Base-by-base conservation (phyloP, 2,113 vertebrate species). In the Arvicanthis niloticus region DNA sequence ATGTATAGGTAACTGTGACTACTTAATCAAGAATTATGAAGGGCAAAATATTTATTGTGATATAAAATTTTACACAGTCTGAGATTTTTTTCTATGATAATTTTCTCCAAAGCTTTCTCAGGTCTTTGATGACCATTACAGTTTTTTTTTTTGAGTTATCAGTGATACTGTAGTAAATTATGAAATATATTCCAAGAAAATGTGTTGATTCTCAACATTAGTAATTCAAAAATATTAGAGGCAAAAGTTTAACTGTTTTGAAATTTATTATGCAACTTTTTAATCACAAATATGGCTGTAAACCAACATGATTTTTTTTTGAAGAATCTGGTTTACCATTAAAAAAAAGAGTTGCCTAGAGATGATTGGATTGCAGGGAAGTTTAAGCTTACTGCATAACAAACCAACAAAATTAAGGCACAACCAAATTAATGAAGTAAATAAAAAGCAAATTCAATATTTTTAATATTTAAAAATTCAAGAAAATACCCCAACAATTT, bases 381-480 rank as follows among this genome's bases (percentile, higher is more conserved):
- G 73, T 88, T n/a, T 40, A 91, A 7, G 13, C 62, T 82, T 91
- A 67, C 19, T 93, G 16, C 6, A 51, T 26, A 85, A 85, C 58
- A 84, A 56, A 51, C 31, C 60, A 87, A 67, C 42, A 87, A 70
- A 88, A 70, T n/a, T 3, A 88, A 53, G 21, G 7, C 1, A 56
- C 37, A 58, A 26, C 7, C 2, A 0, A 58, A 40, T 80, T 95
- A 53, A 81, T 67, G 42, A 88, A 89, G 31, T 86, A n/a, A 87
- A 89, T 81, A 19, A 62, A 86, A 92, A 62, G 0, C 51, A 62
- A 77, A 92, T 89, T 11, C 21, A 72, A 12, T 24, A 84, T 34
- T 89, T 81, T 60, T 91, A 48, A 40, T 40, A 97, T 81, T 77
- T 58, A 86, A 93, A 96, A 96, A 85, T 86, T 17, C 11, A 87